These are phyloP conservation scores for Spodoptera picta DNA, from an alignment of 2,888 invertebrate genomes.

Conservation along the genomic window DNA sequence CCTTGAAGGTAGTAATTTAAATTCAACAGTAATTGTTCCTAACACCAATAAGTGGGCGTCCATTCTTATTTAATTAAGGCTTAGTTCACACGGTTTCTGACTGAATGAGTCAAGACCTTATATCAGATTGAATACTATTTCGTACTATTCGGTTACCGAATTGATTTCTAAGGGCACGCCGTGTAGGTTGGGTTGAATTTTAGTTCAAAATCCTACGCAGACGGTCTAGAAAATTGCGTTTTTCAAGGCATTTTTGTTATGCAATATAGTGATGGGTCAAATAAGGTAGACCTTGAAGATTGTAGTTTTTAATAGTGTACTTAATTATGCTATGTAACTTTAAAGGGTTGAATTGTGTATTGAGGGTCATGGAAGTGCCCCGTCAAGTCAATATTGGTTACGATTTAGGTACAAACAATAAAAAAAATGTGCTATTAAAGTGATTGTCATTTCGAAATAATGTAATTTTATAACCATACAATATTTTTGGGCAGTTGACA, in stretches of 20 bases:
- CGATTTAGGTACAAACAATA: no score
- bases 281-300: no score
- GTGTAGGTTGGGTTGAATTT: constrained; percentile 31
- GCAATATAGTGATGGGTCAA: no score
- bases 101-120: constrained; percentile 45
- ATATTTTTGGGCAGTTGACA: no score
- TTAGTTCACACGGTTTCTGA: constrained; percentile 45
- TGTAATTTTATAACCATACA: no score
- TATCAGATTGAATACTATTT: constrained; percentile 30
- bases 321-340: no score
- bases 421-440: no score
- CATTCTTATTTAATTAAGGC: constrained; percentile 42
- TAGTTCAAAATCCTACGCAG: constrained; percentile 24
- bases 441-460: no score
- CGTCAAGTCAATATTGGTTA: no score
- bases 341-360: no score
- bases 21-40: constrained; percentile 54
- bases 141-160: constrained; percentile 31
- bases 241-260: not conserved
- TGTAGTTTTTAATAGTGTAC: no score
- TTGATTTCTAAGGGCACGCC: constrained; percentile 26
- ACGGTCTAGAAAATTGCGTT: constrained; percentile 19
- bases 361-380: no score
- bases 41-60: constrained; percentile 40
- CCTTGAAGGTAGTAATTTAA: constrained; percentile 58